Evolutionary conservation across 2,888 invertebrate genomes (phyloP).

Genomic region (Camponotus fellah): DNA sequence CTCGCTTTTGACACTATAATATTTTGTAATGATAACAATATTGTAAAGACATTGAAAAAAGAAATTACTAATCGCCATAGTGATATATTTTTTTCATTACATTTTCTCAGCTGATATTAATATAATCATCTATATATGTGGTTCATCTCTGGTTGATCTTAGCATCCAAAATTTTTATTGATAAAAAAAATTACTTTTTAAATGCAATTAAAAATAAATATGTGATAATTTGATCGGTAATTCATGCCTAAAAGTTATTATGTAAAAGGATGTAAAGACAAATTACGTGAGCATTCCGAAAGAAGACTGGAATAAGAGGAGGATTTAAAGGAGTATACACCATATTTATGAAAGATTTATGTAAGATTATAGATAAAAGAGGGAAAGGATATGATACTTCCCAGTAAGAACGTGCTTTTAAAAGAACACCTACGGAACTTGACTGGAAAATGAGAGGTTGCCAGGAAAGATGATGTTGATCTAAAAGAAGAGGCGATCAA

Average conservation of each 20-base stretch:
- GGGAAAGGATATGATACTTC: slow-evolving; percentile 16
- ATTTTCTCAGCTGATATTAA: neutral
- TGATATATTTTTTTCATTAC: neutral
- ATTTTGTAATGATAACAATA: neutral
- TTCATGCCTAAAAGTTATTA: slow-evolving; percentile 19
- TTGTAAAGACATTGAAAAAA: neutral
- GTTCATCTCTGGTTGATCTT: neutral
- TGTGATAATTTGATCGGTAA: slow-evolving; percentile 6
- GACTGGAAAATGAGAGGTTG: slow-evolving; percentile 42
- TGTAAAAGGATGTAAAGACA: neutral
- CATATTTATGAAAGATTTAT: slow-evolving; percentile 45
- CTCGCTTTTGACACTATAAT: neutral
- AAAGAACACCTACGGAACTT: slow-evolving; percentile 36
- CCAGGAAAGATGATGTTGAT: slow-evolving; percentile 30
- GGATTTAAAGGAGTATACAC: slow-evolving; percentile 34
- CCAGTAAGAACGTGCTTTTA: slow-evolving; percentile 38
- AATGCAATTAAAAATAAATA: neutral
- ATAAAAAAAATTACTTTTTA: neutral
- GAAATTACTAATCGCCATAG: neutral
- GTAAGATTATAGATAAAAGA: slow-evolving; percentile 13
- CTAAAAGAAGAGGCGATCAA: slow-evolving; percentile 37
- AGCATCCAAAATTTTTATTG: neutral
- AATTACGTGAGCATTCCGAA: slow-evolving; percentile 5
- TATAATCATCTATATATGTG: neutral
- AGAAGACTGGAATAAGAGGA: slow-evolving; percentile 11